phyloP scores from a whole-genome alignment of 2,797 vertebrate genomes.

The Chanos chanos region DNA sequence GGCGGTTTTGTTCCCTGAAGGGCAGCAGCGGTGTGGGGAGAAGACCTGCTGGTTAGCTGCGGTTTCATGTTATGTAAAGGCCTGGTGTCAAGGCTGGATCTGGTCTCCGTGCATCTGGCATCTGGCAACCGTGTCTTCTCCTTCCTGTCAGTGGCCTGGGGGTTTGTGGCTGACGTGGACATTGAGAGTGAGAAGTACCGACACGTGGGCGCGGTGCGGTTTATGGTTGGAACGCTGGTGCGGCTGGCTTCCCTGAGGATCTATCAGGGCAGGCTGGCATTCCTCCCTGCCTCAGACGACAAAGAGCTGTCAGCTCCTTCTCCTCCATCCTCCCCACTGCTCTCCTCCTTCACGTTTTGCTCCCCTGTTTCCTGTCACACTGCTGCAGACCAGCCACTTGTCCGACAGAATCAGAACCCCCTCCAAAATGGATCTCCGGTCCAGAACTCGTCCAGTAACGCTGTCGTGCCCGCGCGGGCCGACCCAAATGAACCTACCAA shows the following conservation, averaged over 20 bases:
- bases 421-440: conserved; percentile 53
- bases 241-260: conserved; percentile 78
- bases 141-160: conserved; percentile 92
- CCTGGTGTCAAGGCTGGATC: conserved; percentile 78
- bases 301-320: conserved; percentile 27
- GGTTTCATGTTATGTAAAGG: conserved; percentile 85
- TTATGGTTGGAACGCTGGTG: conserved; percentile 85
- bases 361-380: conserved; percentile 57
- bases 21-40: conserved; percentile 74
- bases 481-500: conserved; percentile 9
- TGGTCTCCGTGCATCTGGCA: conserved; percentile 79
- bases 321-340: background rate
- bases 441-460: conserved; percentile 54
- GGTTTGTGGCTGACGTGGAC: conserved; percentile 91
- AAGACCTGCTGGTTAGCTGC: conserved; percentile 86
- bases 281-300: conserved; percentile 62
- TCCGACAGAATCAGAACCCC: conserved; percentile 27
- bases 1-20: conserved; percentile 53
- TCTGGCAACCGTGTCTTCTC: conserved; percentile 83
- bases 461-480: conserved; percentile 21
- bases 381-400: conserved; percentile 48
- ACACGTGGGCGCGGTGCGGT: conserved; percentile 80
- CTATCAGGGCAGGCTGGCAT: conserved; percentile 84
- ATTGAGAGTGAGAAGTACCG: conserved; percentile 92
- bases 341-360: conserved; percentile 50